phyloP scores from a whole-genome alignment of 1,140 invertebrate genomes.

The Pogonomyrmex barbatus region DNA sequence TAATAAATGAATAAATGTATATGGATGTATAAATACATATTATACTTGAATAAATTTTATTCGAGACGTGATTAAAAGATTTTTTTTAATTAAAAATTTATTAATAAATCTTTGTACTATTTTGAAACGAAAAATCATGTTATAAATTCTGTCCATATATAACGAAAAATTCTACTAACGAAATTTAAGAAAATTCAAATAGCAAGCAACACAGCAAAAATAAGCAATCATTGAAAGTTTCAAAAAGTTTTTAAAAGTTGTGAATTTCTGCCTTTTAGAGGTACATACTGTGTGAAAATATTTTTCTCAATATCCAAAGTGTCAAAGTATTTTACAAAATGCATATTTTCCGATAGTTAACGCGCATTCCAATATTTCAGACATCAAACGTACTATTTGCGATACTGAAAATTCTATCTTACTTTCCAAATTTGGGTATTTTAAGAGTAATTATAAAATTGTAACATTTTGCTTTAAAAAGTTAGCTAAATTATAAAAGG shows the following conservation, averaged over 20 bases:
- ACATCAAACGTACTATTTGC: neutral
- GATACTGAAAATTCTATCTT: neutral
- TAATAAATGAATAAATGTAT: neutral
- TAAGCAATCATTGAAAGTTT: neutral
- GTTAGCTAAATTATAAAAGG: neutral
- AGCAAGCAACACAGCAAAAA: neutral
- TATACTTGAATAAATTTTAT: neutral
- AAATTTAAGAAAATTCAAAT: slow-evolving; percentile 9
- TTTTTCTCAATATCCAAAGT: slow-evolving; percentile 47
- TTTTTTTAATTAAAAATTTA: neutral
- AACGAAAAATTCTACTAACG: neutral
- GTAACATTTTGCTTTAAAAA: neutral
- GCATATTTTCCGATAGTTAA: slow-evolving; percentile 22
- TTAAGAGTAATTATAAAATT: neutral
- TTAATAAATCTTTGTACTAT: neutral
- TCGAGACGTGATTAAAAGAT: neutral
- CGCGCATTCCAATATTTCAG: neutral
- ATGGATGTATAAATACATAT: neutral
- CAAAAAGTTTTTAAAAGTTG: neutral
- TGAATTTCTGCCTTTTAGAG: slow-evolving; percentile 4
- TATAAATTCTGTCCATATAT: neutral
- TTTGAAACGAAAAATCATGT: neutral
- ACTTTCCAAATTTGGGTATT: neutral
- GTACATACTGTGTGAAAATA: neutral
- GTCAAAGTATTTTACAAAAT: slow-evolving; percentile 40